Evolutionary conservation across 2,113 vertebrate genomes (phyloP).

Genomic region (Promerops cafer): DNA sequence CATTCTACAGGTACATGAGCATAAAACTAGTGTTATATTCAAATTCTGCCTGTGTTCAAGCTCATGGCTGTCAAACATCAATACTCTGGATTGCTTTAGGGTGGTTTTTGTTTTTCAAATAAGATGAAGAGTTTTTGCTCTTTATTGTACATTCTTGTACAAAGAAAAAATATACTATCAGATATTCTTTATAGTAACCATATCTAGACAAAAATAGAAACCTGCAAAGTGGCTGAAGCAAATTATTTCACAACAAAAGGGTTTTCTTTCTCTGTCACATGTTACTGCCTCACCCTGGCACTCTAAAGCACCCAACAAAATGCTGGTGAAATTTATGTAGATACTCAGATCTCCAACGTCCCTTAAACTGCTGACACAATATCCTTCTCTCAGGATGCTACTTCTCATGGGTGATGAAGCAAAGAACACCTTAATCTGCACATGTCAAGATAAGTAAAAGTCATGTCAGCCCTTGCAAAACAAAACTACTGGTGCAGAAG

Average conservation of each 20-base stretch:
- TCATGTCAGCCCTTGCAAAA: not conserved
- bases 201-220: not conserved
- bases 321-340: not conserved
- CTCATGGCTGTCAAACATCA: not conserved
- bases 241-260: not conserved
- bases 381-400: not conserved
- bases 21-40: not conserved
- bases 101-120: not conserved
- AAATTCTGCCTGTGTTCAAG: not conserved
- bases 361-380: slow-evolving; percentile 25
- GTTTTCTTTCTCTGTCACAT: not conserved
- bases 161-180: not conserved
- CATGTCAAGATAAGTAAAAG: slow-evolving; percentile 2
- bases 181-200: not conserved
- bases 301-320: not conserved
- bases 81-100: not conserved
- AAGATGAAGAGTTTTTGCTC: not conserved
- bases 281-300: not conserved
- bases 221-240: not conserved
- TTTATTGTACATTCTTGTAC: not conserved
- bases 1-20: not conserved
- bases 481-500: not conserved
- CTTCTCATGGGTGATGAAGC: slow-evolving; percentile 44
- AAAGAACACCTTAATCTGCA: slow-evolving; percentile 53
- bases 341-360: not conserved